Conservation (phyloP, 2,888 invertebrate genomes). For the Ophioninae sp. region DNA sequence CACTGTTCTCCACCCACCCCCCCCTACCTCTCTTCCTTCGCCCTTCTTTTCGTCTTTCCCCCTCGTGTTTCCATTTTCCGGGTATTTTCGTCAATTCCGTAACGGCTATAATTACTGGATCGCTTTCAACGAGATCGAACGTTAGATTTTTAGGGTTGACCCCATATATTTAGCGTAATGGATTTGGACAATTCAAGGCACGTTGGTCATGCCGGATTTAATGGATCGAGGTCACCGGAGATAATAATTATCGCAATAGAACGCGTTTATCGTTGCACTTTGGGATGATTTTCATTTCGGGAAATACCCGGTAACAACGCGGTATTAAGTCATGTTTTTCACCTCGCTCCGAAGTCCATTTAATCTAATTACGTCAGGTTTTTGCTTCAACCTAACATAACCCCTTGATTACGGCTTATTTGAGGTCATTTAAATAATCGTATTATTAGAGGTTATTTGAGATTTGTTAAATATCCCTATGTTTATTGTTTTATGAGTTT, state of each 20-base stretch:
- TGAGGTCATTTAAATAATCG: no score
- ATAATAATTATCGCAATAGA: not conserved
- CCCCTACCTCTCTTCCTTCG: not conserved
- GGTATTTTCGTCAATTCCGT: conserved; percentile 10
- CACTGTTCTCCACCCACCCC: conserved; percentile 4
- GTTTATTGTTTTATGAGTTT: no score
- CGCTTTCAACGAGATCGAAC: conserved; percentile 16
- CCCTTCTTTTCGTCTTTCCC: not conserved
- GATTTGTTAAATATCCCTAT: no score
- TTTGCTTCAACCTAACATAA: no score
- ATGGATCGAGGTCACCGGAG: not conserved
- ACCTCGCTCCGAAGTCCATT: no score
- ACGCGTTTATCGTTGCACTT: not conserved
- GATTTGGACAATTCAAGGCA: conserved; percentile 6
- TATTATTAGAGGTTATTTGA: no score
- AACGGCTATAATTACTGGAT: not conserved
- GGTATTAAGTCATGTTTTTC: not conserved
- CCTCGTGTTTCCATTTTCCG: not conserved
- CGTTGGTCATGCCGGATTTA: not conserved
- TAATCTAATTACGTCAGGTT: no score
- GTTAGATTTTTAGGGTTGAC: conserved; percentile 3
- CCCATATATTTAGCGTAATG: not conserved
- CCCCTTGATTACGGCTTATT: no score
- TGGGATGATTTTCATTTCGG: not conserved
- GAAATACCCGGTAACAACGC: not conserved